Conservation (phyloP, 2,113 vertebrate genomes). For the Canis aureus region DNA sequence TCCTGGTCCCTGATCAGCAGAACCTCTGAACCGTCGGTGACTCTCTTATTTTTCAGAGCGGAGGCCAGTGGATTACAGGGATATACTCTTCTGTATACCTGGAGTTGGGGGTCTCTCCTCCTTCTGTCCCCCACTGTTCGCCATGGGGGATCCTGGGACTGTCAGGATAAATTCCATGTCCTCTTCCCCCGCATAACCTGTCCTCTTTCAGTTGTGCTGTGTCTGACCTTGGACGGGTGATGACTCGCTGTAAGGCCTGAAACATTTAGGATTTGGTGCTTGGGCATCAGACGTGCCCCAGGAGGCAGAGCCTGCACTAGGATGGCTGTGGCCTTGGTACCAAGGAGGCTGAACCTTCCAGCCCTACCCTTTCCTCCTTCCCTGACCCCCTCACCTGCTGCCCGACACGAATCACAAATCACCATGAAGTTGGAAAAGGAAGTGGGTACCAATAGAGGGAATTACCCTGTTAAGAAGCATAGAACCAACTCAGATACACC, state of each 20-base stretch:
- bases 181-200: neutral
- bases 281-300: neutral
- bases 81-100: neutral
- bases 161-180: neutral
- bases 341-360: neutral
- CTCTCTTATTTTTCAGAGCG: neutral
- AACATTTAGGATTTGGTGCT: neutral
- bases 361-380: neutral
- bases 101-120: neutral
- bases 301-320: neutral
- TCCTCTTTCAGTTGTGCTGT: neutral
- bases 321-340: neutral
- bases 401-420: no score
- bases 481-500: neutral
- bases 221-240: neutral
- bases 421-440: neutral
- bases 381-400: neutral
- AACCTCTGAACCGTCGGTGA: neutral
- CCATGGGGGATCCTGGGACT: no score
- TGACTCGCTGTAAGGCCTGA: fast-evolving
- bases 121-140: neutral
- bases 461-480: neutral
- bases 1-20: neutral
- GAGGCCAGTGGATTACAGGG: neutral
- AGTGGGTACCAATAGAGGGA: neutral